Evolutionary conservation across 2,888 invertebrate genomes (phyloP).

Genomic region (Saturnia japonica): DNA sequence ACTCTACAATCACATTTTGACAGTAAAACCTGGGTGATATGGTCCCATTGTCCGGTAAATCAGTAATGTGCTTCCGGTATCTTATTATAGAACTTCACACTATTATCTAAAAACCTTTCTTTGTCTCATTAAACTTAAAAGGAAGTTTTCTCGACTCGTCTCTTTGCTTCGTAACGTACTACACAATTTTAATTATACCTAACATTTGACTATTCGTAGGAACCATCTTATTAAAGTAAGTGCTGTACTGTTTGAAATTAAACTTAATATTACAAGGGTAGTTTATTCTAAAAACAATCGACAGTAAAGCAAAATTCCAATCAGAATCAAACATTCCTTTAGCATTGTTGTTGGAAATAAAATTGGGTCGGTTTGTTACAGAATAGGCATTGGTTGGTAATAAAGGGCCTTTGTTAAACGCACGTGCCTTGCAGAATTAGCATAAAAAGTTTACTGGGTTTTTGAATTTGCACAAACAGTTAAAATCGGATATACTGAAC

Average conservation of each 20-base stretch:
- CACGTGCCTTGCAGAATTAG: constrained; percentile 24
- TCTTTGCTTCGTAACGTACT: too few relatives aligned
- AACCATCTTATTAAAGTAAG: neutral
- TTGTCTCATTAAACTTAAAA: too few relatives aligned
- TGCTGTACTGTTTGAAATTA: neutral
- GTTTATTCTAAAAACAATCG: constrained; percentile 24
- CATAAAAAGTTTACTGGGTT: neutral
- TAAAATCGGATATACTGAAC: neutral
- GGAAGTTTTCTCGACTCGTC: too few relatives aligned
- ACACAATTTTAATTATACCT: too few relatives aligned
- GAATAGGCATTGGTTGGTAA: constrained; percentile 15
- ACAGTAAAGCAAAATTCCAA: constrained; percentile 28
- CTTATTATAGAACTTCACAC: too few relatives aligned
- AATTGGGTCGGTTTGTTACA: constrained; percentile 13
- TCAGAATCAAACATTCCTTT: constrained; percentile 27
- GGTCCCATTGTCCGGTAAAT: too few relatives aligned
- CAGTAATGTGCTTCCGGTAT: too few relatives aligned
- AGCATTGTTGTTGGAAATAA: constrained; percentile 28
- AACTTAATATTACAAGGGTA: neutral
- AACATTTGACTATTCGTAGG: too few relatives aligned
- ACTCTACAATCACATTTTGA: too few relatives aligned
- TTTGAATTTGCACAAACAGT: neutral
- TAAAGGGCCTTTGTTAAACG: constrained; percentile 26
- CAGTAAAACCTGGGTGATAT: too few relatives aligned
- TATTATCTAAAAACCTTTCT: too few relatives aligned